These are phyloP conservation scores for Hippolais icterina DNA, from an alignment of 2,113 vertebrate genomes.

Conservation along the genomic window DNA sequence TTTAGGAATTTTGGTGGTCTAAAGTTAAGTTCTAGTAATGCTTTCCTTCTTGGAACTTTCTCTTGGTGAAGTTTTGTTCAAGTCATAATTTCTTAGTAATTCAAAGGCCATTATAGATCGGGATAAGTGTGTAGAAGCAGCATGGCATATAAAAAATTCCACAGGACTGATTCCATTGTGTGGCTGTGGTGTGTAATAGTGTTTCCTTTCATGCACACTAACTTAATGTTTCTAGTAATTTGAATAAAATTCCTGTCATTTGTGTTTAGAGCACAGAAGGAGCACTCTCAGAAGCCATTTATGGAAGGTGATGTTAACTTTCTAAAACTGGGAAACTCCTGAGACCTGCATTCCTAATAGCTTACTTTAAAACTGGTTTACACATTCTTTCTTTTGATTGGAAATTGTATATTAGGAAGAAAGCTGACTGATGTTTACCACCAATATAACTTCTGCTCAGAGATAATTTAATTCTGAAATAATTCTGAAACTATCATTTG, in stretches of 20 bases:
- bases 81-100: not conserved
- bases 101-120: not conserved
- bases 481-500: not conserved
- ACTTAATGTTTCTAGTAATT: not conserved
- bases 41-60: not conserved
- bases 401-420: not conserved
- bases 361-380: not conserved
- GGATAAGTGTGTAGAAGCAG: not conserved
- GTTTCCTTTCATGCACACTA: not conserved
- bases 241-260: not conserved
- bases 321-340: not conserved
- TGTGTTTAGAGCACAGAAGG: not conserved
- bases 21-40: not conserved
- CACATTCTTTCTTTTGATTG: not conserved
- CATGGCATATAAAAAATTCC: not conserved
- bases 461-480: not conserved
- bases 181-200: not conserved
- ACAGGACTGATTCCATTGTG: not conserved
- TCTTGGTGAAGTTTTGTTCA: not conserved
- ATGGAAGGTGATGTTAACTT: not conserved
- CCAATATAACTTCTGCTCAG: not conserved
- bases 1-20: not conserved
- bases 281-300: not conserved
- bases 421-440: not conserved
- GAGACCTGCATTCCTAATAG: not conserved